Conservation (phyloP, 2,888 invertebrate species). For the Acronicta psi region DNA sequence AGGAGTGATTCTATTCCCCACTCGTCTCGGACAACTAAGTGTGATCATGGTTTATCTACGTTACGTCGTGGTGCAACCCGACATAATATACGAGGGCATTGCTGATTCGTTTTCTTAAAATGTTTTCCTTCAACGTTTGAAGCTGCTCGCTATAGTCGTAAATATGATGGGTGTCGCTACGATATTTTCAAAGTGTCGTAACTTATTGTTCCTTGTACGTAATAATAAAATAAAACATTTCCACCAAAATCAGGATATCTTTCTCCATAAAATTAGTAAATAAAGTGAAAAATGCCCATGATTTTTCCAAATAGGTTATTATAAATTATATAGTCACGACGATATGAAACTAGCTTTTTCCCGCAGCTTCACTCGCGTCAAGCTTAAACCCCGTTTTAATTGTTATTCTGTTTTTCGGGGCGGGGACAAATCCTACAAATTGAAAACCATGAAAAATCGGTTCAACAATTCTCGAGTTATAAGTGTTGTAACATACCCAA, state of each 20-base stretch:
- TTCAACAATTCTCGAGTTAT: too few relatives aligned
- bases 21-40: conserved; percentile 29
- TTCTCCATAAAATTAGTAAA: neutral
- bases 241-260: neutral
- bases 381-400: too few relatives aligned
- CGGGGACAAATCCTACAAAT: too few relatives aligned
- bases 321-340: too few relatives aligned
- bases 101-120: conserved; percentile 32
- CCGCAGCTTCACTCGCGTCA: too few relatives aligned
- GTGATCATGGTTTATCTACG: conserved; percentile 50
- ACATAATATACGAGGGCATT: conserved; percentile 36
- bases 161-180: neutral
- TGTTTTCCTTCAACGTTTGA: conserved; percentile 31
- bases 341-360: too few relatives aligned
- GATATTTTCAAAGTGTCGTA: conserved; percentile 21
- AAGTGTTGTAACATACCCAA: too few relatives aligned
- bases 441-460: too few relatives aligned
- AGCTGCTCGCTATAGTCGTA: conserved; percentile 1
- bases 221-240: neutral
- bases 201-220: neutral
- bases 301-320: too few relatives aligned
- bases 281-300: too few relatives aligned
- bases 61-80: conserved; percentile 27
- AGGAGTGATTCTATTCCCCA: conserved; percentile 23
- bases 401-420: too few relatives aligned